A percentile compares a stretch with the other conserved stretches of the same genome.
Evolutionary conservation across 2,888 invertebrate genomes (phyloP).

Genomic region (Tetramorium bicarinatum): DNA sequence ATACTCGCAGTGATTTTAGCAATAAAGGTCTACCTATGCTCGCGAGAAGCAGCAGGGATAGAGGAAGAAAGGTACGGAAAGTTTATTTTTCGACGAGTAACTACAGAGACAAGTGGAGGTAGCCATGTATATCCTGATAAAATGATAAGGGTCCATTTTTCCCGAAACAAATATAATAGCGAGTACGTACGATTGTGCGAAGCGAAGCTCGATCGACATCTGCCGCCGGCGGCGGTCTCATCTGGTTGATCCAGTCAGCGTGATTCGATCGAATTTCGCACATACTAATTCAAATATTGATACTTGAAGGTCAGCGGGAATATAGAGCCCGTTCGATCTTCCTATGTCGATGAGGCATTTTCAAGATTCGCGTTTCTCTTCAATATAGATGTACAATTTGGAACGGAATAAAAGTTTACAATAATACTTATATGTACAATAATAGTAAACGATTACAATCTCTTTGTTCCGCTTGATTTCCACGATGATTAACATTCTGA

Average conservation of each 20-base stretch:
- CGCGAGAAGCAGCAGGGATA: constrained; percentile 40
- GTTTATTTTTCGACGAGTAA: constrained; percentile 68
- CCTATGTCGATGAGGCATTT: constrained; percentile 46
- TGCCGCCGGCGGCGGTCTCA: constrained; percentile 28
- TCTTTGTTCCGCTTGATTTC: neutral
- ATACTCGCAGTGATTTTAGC: constrained; percentile 70
- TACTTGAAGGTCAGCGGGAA: constrained; percentile 18
- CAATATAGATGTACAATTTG: neutral
- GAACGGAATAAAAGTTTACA: neutral
- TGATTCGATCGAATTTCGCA: constrained; percentile 82
- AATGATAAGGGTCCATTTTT: constrained; percentile 79
- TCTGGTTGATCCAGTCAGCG: constrained; percentile 83
- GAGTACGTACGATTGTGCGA: neutral
- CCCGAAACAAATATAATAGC: constrained; percentile 57
- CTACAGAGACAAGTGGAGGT: constrained; percentile 34
- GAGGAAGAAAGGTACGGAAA: constrained; percentile 56
- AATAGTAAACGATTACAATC: neutral
- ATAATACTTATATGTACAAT: neutral
- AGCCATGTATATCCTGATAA: constrained; percentile 62
- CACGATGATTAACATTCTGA: neutral
- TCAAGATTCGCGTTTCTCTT: constrained; percentile 20
- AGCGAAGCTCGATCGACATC: constrained; percentile 78
- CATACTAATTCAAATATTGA: constrained; percentile 46
- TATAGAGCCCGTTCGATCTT: constrained; percentile 46
- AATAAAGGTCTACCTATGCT: constrained; percentile 81